These are phyloP conservation scores for Noturus placidus DNA, from an alignment of 2,113 vertebrate species.

Conservation along the genomic window DNA sequence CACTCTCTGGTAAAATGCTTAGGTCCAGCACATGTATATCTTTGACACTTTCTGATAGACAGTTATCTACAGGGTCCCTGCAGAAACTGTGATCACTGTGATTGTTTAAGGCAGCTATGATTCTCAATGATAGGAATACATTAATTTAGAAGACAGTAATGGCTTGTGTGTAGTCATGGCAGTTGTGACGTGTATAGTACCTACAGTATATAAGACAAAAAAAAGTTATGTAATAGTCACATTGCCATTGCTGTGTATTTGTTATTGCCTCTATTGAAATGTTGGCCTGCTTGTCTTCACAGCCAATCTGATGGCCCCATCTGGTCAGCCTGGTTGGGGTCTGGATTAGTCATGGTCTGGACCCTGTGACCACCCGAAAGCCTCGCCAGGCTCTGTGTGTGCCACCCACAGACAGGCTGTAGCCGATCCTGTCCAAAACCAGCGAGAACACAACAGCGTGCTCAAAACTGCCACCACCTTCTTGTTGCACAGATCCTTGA, in stretches of 20 bases:
- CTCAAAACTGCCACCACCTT: constrained; percentile 35
- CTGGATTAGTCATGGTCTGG: constrained; percentile 61
- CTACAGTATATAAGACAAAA: constrained; percentile 4
- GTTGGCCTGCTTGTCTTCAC: constrained; percentile 51
- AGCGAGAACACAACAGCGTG: constrained; percentile 44
- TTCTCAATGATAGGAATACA: background rate
- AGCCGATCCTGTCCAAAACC: constrained; percentile 35
- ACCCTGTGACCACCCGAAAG: constrained; percentile 49
- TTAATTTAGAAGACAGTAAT: background rate
- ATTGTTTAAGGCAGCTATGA: background rate
- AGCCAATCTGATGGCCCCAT: constrained; percentile 59
- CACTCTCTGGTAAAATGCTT: background rate
- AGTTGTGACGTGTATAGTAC: background rate
- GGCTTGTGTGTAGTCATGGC: background rate
- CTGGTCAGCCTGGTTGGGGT: constrained; percentile 60
- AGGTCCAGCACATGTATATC: background rate
- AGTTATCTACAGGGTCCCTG: background rate
- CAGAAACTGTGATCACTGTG: background rate
- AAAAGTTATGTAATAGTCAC: constrained; percentile 41
- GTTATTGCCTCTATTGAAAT: constrained; percentile 44
- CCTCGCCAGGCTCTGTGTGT: constrained; percentile 49
- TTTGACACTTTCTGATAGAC: background rate
- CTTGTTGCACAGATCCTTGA: constrained; percentile 39
- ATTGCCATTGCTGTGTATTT: constrained; percentile 33
- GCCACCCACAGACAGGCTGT: constrained; percentile 73